Percentiles rank a stretch among this genome's conserved stretches.
phyloP scores from a whole-genome alignment of 2,113 vertebrate species.

The Donacobius atricapilla region DNA sequence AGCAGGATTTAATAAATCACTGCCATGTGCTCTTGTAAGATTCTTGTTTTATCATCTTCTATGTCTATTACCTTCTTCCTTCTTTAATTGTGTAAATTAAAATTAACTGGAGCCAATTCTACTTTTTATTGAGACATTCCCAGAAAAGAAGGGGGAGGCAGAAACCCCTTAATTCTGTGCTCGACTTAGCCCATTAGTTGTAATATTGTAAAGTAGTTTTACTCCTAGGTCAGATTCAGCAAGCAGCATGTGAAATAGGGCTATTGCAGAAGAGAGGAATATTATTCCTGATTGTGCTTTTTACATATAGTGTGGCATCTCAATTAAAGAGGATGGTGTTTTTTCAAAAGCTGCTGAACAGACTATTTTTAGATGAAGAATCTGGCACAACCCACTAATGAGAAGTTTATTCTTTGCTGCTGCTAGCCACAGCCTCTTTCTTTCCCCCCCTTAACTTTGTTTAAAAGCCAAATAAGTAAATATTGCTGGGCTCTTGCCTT shows the following conservation, averaged over 20 bases:
- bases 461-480: conserved; percentile 15
- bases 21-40: neutral
- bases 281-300: neutral
- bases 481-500: neutral
- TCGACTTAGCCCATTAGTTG: neutral
- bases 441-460: neutral
- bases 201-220: neutral
- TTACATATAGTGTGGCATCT: neutral
- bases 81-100: neutral
- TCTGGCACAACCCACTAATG: neutral
- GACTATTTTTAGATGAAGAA: conserved; percentile 24
- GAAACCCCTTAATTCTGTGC: neutral
- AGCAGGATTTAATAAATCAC: neutral
- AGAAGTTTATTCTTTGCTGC: conserved; percentile 14
- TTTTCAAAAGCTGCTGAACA: conserved; percentile 4
- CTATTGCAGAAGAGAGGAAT: neutral
- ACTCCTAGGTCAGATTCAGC: neutral
- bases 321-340: neutral
- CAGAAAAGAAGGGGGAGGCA: neutral
- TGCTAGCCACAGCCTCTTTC: neutral
- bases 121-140: neutral
- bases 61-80: neutral
- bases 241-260: neutral
- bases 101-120: neutral
- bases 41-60: neutral